These are phyloP conservation scores for Teleopsis dalmanni DNA, from an alignment of 1,140 invertebrate species.

Conservation along the genomic window DNA sequence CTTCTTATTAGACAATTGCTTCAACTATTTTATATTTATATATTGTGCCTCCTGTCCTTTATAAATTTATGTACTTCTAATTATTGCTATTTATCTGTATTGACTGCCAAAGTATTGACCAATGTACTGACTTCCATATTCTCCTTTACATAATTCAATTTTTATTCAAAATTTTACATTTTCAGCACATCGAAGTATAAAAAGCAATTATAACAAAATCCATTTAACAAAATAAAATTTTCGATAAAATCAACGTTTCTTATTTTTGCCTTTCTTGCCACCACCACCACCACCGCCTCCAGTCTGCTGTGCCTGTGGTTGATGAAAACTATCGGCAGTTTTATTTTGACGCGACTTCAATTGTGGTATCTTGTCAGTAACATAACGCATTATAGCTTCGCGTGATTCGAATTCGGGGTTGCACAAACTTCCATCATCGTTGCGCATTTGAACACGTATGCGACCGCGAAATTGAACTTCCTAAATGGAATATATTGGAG, in stretches of 20 bases:
- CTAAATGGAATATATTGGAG: conserved; percentile 27
- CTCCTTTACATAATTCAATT: neutral
- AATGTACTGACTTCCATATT: neutral
- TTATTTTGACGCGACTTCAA: conserved; percentile 65
- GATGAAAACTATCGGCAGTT: conserved; percentile 18
- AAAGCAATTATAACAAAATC: neutral
- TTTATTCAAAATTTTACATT: neutral
- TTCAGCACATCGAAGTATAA: neutral
- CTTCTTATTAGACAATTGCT: too few relatives aligned
- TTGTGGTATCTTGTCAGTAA: conserved; percentile 85
- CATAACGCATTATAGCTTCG: conserved; percentile 66
- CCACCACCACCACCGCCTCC: conserved; percentile 22
- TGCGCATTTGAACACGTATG: conserved; percentile 84
- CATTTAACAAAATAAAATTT: neutral
- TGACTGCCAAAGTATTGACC: neutral
- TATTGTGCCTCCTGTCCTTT: too few relatives aligned
- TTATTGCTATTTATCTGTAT: too few relatives aligned
- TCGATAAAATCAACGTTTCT: too few relatives aligned
- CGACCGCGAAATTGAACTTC: conserved; percentile 76
- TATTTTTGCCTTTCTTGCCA: conserved; percentile 38
- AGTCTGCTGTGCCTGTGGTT: conserved; percentile 19
- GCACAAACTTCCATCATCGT: conserved; percentile 77
- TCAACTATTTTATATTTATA: too few relatives aligned
- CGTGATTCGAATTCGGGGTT: conserved; percentile 69
- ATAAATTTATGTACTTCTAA: too few relatives aligned